phyloP scores from a whole-genome alignment of 2,113 vertebrate genomes.

The Salvator merianae region DNA sequence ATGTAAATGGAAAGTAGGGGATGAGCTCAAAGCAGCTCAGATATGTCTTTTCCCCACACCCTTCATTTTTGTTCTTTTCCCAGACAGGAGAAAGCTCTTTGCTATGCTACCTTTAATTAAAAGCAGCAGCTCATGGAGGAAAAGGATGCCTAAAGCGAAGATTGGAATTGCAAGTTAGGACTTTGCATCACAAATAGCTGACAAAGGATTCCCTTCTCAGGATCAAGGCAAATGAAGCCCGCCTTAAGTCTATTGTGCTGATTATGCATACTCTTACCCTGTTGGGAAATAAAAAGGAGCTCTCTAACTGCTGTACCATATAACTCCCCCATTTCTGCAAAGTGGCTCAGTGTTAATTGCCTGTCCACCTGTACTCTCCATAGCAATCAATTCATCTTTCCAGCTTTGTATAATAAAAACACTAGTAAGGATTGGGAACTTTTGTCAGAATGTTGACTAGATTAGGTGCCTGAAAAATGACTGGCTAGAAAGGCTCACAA shows the following conservation, averaged over 20 bases:
- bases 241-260: conserved; percentile 14
- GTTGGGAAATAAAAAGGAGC: neutral
- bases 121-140: conserved; percentile 22
- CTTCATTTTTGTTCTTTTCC: conserved; percentile 16
- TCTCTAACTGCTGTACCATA: neutral
- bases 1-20: conserved; percentile 35
- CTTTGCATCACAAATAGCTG: conserved; percentile 38
- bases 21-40: conserved; percentile 28
- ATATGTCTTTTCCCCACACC: neutral
- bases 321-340: neutral
- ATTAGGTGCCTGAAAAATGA: neutral
- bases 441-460: neutral
- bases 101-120: conserved; percentile 56
- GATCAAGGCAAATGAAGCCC: conserved; percentile 32
- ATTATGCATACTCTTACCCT: neutral
- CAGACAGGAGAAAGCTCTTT: conserved; percentile 27
- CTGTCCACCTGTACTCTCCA: neutral
- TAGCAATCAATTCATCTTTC: neutral
- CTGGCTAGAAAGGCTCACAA: neutral
- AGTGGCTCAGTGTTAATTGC: neutral
- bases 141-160: conserved; percentile 36
- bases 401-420: neutral
- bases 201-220: conserved; percentile 43
- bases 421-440: neutral
- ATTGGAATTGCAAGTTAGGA: conserved; percentile 22